A percentile compares a stretch with the other conserved stretches of the same genome.
Evolutionary conservation across 2,888 invertebrate genomes (phyloP).

Genomic region (Acutogordius australiensis): DNA sequence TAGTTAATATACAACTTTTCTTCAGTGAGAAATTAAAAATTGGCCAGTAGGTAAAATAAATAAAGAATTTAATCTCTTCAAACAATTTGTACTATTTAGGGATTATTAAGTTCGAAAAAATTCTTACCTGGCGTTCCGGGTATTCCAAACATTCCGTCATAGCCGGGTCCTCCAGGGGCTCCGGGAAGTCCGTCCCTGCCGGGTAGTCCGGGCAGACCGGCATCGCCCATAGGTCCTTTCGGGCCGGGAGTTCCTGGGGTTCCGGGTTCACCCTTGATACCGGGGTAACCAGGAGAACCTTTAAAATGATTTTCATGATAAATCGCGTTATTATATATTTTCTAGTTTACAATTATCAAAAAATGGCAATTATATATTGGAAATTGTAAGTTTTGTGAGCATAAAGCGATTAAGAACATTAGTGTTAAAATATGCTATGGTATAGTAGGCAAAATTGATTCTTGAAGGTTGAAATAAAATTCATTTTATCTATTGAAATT

Average conservation of each 20-base stretch:
- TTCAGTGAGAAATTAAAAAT: no score
- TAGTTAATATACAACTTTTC: no score
- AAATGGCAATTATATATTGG: no score
- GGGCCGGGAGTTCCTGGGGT: constrained; percentile 27
- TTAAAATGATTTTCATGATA: background rate
- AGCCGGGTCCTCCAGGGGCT: constrained; percentile 26
- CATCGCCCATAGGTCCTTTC: background rate
- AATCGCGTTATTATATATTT: background rate
- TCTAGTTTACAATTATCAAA: no score
- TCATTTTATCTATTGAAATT: no score
- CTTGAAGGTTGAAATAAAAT: no score
- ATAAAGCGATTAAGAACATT: no score
- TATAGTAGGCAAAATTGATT: background rate
- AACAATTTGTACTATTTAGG: no score
- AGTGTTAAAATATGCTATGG: background rate
- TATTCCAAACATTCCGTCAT: constrained; percentile 15
- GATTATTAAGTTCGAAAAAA: no score
- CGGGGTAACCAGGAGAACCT: constrained; percentile 16
- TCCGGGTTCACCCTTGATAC: constrained; percentile 11
- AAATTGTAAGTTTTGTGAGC: no score
- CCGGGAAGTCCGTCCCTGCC: constrained; percentile 34
- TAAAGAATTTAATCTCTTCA: no score
- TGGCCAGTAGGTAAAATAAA: no score
- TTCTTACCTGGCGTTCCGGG: constrained; percentile 21
- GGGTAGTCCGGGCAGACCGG: constrained; percentile 43